These are phyloP conservation scores for Agrochola macilenta DNA, from an alignment of 2,888 invertebrate species.

Conservation along the genomic window DNA sequence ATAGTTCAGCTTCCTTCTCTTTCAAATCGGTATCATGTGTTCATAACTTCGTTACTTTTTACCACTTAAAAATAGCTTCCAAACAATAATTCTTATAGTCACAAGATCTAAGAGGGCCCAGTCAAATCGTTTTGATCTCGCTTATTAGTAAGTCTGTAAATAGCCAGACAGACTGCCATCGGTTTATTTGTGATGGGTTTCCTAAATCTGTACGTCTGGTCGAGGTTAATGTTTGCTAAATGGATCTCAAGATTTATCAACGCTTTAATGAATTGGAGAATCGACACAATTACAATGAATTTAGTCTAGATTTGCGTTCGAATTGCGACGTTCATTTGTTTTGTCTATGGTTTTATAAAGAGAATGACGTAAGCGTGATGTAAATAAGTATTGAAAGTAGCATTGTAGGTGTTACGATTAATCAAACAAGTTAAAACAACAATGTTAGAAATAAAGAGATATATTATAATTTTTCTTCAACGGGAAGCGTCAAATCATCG, in stretches of 20 bases:
- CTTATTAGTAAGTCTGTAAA: conserved; percentile 56
- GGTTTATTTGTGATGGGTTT: conserved; percentile 57
- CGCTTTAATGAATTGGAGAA: conserved; percentile 10
- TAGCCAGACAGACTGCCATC: conserved; percentile 57
- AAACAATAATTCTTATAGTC: conserved; percentile 39
- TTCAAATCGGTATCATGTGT: neutral
- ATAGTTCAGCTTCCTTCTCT: neutral
- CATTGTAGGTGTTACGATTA: neutral
- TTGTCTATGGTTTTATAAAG: conserved; percentile 1
- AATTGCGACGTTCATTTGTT: conserved; percentile 16
- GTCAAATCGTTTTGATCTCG: conserved; percentile 61
- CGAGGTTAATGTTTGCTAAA: conserved; percentile 61
- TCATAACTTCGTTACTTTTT: conserved; percentile 21
- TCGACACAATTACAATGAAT: conserved; percentile 26
- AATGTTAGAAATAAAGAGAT: neutral
- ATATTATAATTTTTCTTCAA: neutral
- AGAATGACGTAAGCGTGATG: neutral
- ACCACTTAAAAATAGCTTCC: conserved; percentile 8
- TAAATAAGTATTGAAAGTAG: neutral
- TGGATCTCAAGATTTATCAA: conserved; percentile 38
- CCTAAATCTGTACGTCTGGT: conserved; percentile 60
- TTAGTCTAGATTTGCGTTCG: neutral
- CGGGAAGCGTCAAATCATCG: conserved; percentile 15
- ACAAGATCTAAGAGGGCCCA: conserved; percentile 45
- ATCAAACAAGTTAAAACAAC: neutral